These are phyloP conservation scores for Penaeus vannamei DNA, from an alignment of 1,140 invertebrate genomes.

Conservation along the genomic window DNA sequence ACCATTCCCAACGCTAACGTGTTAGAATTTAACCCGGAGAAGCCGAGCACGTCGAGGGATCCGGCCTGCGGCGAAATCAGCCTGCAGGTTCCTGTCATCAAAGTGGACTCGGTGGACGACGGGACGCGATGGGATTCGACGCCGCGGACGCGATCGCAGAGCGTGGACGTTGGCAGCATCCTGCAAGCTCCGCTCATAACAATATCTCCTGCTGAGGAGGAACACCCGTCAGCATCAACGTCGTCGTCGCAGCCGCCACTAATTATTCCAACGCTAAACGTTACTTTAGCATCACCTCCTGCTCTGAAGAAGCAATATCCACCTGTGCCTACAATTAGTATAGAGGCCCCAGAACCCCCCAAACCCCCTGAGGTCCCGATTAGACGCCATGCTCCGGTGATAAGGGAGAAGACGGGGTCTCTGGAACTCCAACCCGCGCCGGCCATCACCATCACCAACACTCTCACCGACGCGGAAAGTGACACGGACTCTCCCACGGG, in stretches of 20 bases:
- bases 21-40: constrained; percentile 51
- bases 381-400: neutral
- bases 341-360: constrained; percentile 31
- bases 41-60: constrained; percentile 3
- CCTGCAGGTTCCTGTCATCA: constrained; percentile 60
- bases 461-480: constrained; percentile 82
- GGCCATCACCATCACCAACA: constrained; percentile 83
- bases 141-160: constrained; percentile 65
- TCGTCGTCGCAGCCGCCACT: constrained; percentile 41
- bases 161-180: constrained; percentile 64
- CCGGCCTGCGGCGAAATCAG: constrained; percentile 28
- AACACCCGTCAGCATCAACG: constrained; percentile 36
- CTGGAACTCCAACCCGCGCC: constrained; percentile 79
- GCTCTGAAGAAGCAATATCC: constrained; percentile 47
- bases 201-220: constrained; percentile 59
- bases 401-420: constrained; percentile 76
- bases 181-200: constrained; percentile 63
- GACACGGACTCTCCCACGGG: constrained; percentile 75
- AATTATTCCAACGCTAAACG: constrained; percentile 61
- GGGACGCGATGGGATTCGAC: constrained; percentile 66
- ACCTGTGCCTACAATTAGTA: constrained; percentile 47
- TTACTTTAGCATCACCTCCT: constrained; percentile 62
- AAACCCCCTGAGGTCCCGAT: constrained; percentile 30
- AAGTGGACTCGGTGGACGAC: constrained; percentile 59
- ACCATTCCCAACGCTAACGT: constrained; percentile 68